A percentile compares a stretch with the other conserved stretches of the same genome.
Evolutionary conservation across 2,888 invertebrate species (phyloP).

Genomic region (Salticus scenicus): DNA sequence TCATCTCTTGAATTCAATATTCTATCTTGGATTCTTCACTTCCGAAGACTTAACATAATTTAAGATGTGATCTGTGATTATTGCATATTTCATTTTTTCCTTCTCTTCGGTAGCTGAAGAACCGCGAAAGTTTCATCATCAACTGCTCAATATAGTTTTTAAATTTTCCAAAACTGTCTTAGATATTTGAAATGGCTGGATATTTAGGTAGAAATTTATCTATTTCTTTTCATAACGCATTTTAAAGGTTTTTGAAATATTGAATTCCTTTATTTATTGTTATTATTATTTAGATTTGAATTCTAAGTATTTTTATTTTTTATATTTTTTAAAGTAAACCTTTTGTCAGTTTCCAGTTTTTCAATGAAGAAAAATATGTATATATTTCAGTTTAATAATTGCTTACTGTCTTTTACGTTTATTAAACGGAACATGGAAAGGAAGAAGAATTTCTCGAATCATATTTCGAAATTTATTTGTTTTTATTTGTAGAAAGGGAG

Average conservation of each 20-base stretch:
- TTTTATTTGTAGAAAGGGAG: too few relatives aligned
- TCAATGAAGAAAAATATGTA: neutral
- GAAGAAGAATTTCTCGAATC: too few relatives aligned
- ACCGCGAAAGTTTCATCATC: neutral
- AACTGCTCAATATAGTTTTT: neutral
- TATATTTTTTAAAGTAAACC: neutral
- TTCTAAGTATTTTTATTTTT: neutral
- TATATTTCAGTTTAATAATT: too few relatives aligned
- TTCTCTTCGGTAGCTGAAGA: neutral
- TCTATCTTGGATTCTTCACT: neutral
- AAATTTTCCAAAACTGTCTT: neutral
- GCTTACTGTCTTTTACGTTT: too few relatives aligned
- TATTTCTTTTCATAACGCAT: neutral
- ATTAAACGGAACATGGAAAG: too few relatives aligned
- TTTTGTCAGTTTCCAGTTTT: neutral
- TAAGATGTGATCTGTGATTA: neutral
- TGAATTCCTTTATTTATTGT: neutral
- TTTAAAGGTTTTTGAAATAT: neutral
- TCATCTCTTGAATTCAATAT: too few relatives aligned
- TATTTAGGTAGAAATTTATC: neutral
- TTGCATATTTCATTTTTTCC: neutral
- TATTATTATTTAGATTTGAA: neutral
- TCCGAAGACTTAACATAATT: neutral
- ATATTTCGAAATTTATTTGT: too few relatives aligned
- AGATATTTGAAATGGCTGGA: neutral